Base-by-base conservation (phyloP, 2,888 invertebrate species). In the Cyclophora albipunctata region DNA sequence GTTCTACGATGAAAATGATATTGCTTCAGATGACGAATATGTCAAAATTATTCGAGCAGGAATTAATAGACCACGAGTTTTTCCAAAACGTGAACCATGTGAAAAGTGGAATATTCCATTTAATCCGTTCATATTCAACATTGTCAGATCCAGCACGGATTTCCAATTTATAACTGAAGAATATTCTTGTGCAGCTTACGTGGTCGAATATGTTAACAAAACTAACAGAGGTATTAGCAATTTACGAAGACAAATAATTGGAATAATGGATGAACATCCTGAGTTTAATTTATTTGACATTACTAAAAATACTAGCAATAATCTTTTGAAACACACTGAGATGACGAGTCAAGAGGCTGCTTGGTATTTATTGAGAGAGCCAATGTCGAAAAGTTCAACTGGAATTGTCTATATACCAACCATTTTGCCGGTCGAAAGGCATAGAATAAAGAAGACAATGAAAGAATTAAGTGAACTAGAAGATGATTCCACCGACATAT, bases 131-230 rank as follows among this genome's bases (percentile, higher is more conserved):
- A 53, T 77, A 34, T 50, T 68, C 0, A 57, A 68, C 46, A 20
- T 58, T 47, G n/a, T 75, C 0, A 54, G 57, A 54, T 74, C 74
- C 0, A 75, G 75, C 45, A 62, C 45, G 34, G 73, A 79, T 54
- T 52, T 80, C 44, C 77, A 78, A 51, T 64, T 78, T 45, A 78
- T 81, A 4, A 52, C 54, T 3, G 81, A 82, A 3, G 77, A 79
- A 58, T 76, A 78, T 62, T 66, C 73, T 5, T 82, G 81, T 58
- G 78, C 79, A 2, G 53, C 64, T 4, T 79, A 78, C 51, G 70
- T 84, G 3, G 73, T 69, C 4, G 74, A 81, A 51, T 81, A 75
- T 54, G 64, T 78, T 0, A 79, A 79, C 54, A 80, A 81, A 63
- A 56, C 66, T 0, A 63, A 71, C 50, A 55, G 70, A 64, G 70